Conservation (phyloP, 2,888 invertebrate genomes). For the Epinotia bilunana region DNA sequence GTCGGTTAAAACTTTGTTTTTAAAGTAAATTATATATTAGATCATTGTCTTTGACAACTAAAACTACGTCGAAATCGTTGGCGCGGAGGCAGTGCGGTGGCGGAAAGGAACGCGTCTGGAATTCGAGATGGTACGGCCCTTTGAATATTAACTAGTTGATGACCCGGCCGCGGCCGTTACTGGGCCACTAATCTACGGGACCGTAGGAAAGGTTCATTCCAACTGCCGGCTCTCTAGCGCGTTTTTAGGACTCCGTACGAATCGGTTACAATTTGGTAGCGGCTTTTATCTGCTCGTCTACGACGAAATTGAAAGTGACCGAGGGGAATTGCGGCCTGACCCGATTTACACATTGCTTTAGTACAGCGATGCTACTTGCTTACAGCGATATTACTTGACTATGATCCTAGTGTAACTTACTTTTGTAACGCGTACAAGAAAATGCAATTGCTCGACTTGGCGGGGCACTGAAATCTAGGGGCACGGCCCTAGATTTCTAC, state of each 20-base stretch:
- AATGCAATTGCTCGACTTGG: no score
- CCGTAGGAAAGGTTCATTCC: slow-evolving; percentile 72
- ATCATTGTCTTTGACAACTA: slow-evolving; percentile 51
- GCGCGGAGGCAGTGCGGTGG: slow-evolving; percentile 51
- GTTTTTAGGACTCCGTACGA: slow-evolving; percentile 33
- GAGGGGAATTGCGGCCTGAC: no score
- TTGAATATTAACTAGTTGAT: slow-evolving; percentile 82
- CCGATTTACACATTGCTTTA: no score
- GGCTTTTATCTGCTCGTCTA: slow-evolving; percentile 16
- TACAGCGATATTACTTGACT: background rate
- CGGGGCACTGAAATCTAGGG: no score
- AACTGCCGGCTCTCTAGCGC: slow-evolving; percentile 51
- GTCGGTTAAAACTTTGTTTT: no score
- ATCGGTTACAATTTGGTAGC: slow-evolving; percentile 29
- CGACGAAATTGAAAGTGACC: slow-evolving; percentile 27
- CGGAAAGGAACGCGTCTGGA: slow-evolving; percentile 72
- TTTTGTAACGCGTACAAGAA: no score
- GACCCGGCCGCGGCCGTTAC: slow-evolving; percentile 73
- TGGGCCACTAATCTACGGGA: slow-evolving; percentile 70
- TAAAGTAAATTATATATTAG: no score
- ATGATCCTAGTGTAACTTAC: background rate
- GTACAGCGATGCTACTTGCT: no score
- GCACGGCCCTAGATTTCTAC: no score
- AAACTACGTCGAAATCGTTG: slow-evolving; percentile 63
- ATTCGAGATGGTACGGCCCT: slow-evolving; percentile 77